Conservation (phyloP, 2,888 invertebrate species). For the Heliconius ismenius region DNA sequence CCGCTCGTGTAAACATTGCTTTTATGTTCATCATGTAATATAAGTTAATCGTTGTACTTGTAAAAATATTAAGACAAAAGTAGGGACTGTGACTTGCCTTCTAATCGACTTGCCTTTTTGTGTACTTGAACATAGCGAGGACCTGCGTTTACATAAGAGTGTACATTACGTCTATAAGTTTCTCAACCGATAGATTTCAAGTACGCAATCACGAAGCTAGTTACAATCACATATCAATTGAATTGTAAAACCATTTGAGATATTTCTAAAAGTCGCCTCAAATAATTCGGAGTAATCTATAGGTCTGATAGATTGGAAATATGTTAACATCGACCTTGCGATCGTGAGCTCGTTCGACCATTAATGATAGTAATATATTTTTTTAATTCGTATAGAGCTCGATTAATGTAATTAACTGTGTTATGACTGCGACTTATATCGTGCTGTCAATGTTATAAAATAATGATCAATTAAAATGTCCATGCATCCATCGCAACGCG, state of each 20-base stretch:
- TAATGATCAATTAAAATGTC: background rate
- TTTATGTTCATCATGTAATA: slow-evolving; percentile 70
- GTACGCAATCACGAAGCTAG: slow-evolving; percentile 45
- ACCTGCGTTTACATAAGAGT: slow-evolving; percentile 25
- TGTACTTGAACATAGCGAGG: slow-evolving; percentile 57
- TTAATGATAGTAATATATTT: slow-evolving; percentile 42
- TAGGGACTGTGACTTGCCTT: slow-evolving; percentile 72
- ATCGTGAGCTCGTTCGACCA: slow-evolving; percentile 42
- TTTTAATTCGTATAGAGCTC: slow-evolving; percentile 41
- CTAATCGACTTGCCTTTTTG: slow-evolving; percentile 69
- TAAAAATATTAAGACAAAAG: slow-evolving; percentile 56
- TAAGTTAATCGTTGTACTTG: slow-evolving; percentile 55
- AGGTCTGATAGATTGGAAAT: slow-evolving; percentile 43
- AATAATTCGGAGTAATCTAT: slow-evolving; percentile 37
- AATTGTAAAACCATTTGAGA: slow-evolving; percentile 41
- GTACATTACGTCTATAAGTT: slow-evolving; percentile 17
- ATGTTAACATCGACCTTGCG: slow-evolving; percentile 45
- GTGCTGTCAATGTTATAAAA: slow-evolving; percentile 29
- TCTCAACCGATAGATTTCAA: slow-evolving; percentile 21
- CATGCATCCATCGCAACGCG: background rate
- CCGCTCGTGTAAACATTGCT: slow-evolving; percentile 59
- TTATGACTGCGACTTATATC: slow-evolving; percentile 42
- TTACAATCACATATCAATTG: slow-evolving; percentile 62
- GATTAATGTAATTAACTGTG: slow-evolving; percentile 43
- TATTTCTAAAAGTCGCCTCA: slow-evolving; percentile 37